Conservation (phyloP, 2,797 vertebrate genomes). For the Lycodopsis pacificus region DNA sequence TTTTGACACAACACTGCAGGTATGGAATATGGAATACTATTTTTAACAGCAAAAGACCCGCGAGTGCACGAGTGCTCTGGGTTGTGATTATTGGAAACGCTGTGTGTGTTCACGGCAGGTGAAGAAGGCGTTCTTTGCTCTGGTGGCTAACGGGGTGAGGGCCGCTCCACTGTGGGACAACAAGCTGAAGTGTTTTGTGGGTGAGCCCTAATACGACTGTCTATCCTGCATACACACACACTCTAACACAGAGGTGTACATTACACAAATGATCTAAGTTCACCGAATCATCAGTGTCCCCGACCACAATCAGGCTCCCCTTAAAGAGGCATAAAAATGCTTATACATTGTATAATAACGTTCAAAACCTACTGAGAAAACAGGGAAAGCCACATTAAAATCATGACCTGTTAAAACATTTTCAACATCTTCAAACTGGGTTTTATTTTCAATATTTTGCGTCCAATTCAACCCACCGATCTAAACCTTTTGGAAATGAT, state of each 20-base stretch:
- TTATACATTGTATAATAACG: neutral
- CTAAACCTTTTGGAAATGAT: neutral
- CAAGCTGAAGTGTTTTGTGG: conserved; percentile 97
- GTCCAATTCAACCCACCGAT: no score
- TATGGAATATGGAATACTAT: conserved; percentile 40
- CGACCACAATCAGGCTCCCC: neutral
- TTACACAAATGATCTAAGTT: neutral
- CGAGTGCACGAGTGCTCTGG: neutral
- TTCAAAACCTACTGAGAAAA: neutral
- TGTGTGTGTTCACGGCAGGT: conserved; percentile 82
- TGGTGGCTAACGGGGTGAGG: conserved; percentile 95
- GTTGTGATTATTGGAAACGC: neutral
- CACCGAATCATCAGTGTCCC: neutral
- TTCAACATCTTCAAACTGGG: neutral
- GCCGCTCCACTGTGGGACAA: conserved; percentile 98
- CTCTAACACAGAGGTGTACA: neutral
- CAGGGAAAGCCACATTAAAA: neutral
- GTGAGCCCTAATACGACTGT: conserved; percentile 71
- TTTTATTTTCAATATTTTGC: neutral
- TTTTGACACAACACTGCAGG: conserved; percentile 93
- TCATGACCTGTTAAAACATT: no score
- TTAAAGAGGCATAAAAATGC: neutral
- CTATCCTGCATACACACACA: neutral
- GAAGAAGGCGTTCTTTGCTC: conserved; percentile 97
- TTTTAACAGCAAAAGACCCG: neutral